Conservation (phyloP, 2,797 vertebrate genomes). For the Philypnodon macrostomus region DNA sequence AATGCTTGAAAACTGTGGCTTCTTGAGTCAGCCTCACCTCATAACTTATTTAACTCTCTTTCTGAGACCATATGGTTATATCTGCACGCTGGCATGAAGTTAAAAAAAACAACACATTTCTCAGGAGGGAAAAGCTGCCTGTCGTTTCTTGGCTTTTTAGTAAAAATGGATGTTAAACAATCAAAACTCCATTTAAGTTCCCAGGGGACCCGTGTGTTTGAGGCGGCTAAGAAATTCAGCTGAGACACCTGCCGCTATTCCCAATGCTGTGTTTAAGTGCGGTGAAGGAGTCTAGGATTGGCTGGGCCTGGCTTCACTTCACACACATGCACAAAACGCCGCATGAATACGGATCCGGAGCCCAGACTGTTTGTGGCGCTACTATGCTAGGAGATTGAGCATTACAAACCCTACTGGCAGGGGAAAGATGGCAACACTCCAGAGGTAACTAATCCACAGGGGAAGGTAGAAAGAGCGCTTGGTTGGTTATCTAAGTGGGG, state of each 20-base stretch:
- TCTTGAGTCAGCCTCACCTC: slow-evolving; percentile 64
- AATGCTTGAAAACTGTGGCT: slow-evolving; percentile 43
- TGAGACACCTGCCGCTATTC: slow-evolving; percentile 67
- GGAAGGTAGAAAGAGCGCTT: slow-evolving; percentile 54
- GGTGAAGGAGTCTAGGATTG: slow-evolving; percentile 46
- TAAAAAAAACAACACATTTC: slow-evolving; percentile 47
- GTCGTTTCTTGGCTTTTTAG: slow-evolving; percentile 60
- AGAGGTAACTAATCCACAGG: slow-evolving; percentile 75
- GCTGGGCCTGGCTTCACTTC: slow-evolving; percentile 63
- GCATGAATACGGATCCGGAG: slow-evolving; percentile 39
- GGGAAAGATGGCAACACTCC: slow-evolving; percentile 67
- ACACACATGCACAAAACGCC: slow-evolving; percentile 47
- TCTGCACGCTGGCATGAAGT: slow-evolving; percentile 57
- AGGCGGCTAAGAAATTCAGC: slow-evolving; percentile 59
- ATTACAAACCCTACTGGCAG: slow-evolving; percentile 69
- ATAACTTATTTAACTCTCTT: slow-evolving; percentile 78
- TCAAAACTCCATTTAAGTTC: slow-evolving; percentile 75
- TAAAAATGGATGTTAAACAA: slow-evolving; percentile 81
- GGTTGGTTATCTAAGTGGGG: slow-evolving; percentile 69
- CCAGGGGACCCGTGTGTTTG: slow-evolving; percentile 66
- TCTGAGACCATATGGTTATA: slow-evolving; percentile 74
- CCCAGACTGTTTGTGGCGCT: slow-evolving; percentile 63
- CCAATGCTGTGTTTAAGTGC: slow-evolving; percentile 57
- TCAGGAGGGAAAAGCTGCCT: slow-evolving; percentile 52
- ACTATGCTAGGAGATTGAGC: slow-evolving; percentile 69